Conservation (phyloP, 2,888 invertebrate species). For the Tenodera sinensis region DNA sequence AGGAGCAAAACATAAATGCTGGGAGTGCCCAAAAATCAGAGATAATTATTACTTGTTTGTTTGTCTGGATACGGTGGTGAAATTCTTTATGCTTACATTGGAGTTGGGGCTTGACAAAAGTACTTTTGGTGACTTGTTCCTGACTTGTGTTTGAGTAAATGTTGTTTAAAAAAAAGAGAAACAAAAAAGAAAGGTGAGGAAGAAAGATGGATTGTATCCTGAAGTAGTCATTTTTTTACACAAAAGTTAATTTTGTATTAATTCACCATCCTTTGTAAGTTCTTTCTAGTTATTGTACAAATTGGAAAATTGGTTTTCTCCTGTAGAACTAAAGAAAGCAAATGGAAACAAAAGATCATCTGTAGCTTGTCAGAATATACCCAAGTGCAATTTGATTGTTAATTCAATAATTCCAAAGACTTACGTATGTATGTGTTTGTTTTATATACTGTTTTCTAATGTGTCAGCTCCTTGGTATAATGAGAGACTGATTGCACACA, state of each 20-base stretch:
- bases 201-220: background rate
- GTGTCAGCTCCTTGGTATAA: background rate
- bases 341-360: background rate
- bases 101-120: background rate
- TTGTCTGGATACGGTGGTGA: no score
- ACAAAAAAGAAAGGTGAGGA: no score
- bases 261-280: background rate
- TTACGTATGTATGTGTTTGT: background rate
- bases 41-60: no score
- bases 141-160: constrained; percentile 16
- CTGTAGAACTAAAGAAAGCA: background rate
- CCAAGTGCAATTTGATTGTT: constrained; percentile 21
- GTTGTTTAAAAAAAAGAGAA: background rate
- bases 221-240: background rate
- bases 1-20: no score
- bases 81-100: no score
- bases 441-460: background rate
- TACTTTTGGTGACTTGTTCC: no score
- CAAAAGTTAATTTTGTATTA: background rate
- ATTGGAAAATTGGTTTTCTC: background rate
- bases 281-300: background rate
- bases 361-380: constrained; percentile 13
- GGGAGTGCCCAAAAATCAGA: no score
- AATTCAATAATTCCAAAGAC: constrained; percentile 2
- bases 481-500: background rate